Evolutionary conservation across 2,888 invertebrate genomes (phyloP).

Genomic region (Phania funesta): DNA sequence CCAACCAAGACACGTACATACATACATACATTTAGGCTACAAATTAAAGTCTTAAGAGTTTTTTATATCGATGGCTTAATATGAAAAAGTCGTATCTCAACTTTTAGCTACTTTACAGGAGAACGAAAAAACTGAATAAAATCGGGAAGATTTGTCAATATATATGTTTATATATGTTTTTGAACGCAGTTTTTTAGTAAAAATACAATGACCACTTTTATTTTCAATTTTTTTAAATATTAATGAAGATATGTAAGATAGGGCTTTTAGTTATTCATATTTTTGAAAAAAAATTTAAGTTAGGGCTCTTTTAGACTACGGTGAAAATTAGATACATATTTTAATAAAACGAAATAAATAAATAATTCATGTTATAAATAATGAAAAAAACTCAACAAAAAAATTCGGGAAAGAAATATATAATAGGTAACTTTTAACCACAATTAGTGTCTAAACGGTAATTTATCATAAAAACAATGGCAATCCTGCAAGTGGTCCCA

Average conservation of each 20-base stretch:
- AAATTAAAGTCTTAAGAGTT: too few species aligned
- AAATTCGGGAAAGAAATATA: neutral
- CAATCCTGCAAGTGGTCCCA: too few species aligned
- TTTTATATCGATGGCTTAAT: neutral
- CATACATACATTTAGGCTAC: too few species aligned
- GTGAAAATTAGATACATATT: neutral
- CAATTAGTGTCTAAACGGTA: too few species aligned
- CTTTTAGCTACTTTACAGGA: neutral
- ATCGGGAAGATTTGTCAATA: neutral
- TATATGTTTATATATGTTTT: neutral
- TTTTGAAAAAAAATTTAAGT: constrained; percentile 9
- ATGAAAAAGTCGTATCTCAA: neutral
- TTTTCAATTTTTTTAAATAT: constrained; percentile 2
- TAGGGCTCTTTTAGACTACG: neutral
- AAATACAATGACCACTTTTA: neutral
- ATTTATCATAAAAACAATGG: too few species aligned
- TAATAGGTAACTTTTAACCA: neutral
- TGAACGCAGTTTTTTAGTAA: neutral
- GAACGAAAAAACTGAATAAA: neutral
- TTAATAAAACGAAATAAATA: neutral
- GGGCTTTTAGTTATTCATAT: constrained; percentile 9
- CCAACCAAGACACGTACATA: too few species aligned
- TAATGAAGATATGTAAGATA: constrained; percentile 21
- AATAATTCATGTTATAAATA: neutral
- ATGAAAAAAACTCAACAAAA: neutral